Conservation (phyloP, 2,113 vertebrate genomes). For the Forbesichthys agassizii region DNA sequence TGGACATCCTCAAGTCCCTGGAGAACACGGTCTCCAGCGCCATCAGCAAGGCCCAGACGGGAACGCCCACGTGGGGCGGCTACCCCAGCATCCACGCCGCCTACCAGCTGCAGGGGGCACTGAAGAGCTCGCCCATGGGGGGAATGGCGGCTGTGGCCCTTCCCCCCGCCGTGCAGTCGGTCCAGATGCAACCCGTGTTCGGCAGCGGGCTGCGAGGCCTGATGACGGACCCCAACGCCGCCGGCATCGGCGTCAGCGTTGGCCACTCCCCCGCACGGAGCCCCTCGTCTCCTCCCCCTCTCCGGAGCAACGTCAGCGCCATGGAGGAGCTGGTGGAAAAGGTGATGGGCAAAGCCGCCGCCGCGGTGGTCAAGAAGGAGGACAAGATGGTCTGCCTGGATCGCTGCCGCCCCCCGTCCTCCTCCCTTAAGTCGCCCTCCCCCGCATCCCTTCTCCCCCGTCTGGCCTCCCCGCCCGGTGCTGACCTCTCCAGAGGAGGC, state of each 20-base stretch:
- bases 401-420: conserved; percentile 64
- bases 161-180: conserved; percentile 79
- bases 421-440: conserved; percentile 79
- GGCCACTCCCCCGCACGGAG: conserved; percentile 84
- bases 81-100: conserved; percentile 98
- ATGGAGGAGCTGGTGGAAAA: conserved; percentile 99
- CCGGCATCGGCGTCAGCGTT: conserved; percentile 28
- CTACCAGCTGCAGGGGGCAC: conserved; percentile 91
- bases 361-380: conserved; percentile 79
- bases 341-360: conserved; percentile 91
- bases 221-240: conserved; percentile 81
- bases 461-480: conserved; percentile 70
- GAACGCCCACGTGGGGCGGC: conserved; percentile 96
- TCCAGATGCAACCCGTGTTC: conserved; percentile 90
- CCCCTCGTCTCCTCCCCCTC: conserved; percentile 87
- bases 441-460: conserved; percentile 76
- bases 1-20: conserved; percentile 96
- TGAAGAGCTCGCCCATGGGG: conserved; percentile 80
- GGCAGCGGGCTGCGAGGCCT: conserved; percentile 77
- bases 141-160: conserved; percentile 43
- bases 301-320: conserved; percentile 95
- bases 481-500: conserved; percentile 76
- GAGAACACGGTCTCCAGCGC: conserved; percentile 97
- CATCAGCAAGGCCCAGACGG: conserved; percentile 98
- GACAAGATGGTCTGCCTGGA: conserved; percentile 79